Evolutionary conservation across 2,888 invertebrate species (phyloP).

Genomic region (Aproaerema taeniolella): DNA sequence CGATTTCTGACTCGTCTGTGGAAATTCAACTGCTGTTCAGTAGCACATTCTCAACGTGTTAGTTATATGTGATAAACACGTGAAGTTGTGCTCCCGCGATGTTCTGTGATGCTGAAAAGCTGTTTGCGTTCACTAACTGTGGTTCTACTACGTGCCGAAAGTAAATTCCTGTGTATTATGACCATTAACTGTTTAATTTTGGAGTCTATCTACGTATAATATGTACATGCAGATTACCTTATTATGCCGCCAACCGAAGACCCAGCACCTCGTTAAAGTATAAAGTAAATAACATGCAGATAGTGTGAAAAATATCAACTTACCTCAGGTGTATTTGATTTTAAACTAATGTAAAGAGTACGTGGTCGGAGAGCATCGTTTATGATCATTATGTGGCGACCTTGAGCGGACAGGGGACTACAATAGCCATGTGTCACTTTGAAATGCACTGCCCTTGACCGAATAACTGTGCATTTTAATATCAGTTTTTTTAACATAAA

Average conservation of each 20-base stretch:
- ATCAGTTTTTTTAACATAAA: background rate
- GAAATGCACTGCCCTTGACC: conserved; percentile 43
- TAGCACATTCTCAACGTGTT: conserved; percentile 31
- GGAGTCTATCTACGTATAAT: conserved; percentile 67
- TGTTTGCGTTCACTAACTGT: conserved; percentile 41
- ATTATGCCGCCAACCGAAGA: conserved; percentile 38
- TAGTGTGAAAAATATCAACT: conserved; percentile 36
- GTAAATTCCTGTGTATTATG: conserved; percentile 27
- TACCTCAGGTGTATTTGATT: conserved; percentile 53
- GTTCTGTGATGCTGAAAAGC: conserved; percentile 48
- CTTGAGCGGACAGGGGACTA: conserved; percentile 47
- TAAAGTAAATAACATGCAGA: conserved; percentile 39
- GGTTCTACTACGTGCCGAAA: conserved; percentile 45
- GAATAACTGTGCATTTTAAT: conserved; percentile 17
- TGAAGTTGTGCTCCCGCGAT: conserved; percentile 55
- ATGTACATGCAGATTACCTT: conserved; percentile 60
- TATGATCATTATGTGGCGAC: conserved; percentile 49
- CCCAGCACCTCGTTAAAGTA: conserved; percentile 54
- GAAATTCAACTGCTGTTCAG: conserved; percentile 59
- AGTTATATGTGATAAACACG: conserved; percentile 55
- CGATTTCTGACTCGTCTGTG: conserved; percentile 87
- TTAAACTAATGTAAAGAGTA: conserved; percentile 52
- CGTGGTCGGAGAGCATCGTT: conserved; percentile 47
- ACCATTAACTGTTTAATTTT: conserved; percentile 61
- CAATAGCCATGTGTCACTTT: conserved; percentile 32